phyloP scores from a whole-genome alignment of 2,888 invertebrate genomes.

The Pristionchus japonicus region DNA sequence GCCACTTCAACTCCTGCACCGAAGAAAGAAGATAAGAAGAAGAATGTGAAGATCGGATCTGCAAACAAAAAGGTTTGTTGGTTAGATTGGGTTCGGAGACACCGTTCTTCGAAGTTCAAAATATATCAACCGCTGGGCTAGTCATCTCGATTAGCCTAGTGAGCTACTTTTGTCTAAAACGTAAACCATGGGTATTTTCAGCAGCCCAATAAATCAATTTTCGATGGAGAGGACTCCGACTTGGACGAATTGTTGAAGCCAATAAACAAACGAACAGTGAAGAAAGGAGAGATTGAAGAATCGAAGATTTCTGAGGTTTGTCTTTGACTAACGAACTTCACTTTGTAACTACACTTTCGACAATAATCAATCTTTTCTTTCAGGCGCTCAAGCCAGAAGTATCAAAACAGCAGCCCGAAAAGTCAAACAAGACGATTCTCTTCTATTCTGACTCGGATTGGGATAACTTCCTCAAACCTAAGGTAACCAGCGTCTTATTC shows the following conservation, averaged over 20 bases:
- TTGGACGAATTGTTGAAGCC: conserved; percentile 46
- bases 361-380: no score
- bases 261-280: not conserved
- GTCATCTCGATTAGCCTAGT: no score
- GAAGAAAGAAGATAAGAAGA: conserved; percentile 25
- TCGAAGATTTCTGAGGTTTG: no score
- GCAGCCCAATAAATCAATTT: conserved; percentile 46
- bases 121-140: no score
- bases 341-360: no score
- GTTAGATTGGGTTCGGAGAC: no score
- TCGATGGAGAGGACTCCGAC: conserved; percentile 48
- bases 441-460: conserved; percentile 49
- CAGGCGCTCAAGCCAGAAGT: not conserved
- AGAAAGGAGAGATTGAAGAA: not conserved
- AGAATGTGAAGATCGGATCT: not conserved
- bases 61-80: not conserved
- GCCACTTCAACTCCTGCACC: not conserved
- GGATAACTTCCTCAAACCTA: conserved; percentile 47
- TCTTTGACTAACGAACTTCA: no score
- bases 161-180: no score
- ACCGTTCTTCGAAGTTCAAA: no score
- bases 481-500: no score
- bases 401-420: not conserved
- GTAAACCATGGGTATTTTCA: no score
- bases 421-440: not conserved